Base-by-base conservation (phyloP, 1,140 invertebrate genomes). In the Drosophila asahinai region DNA sequence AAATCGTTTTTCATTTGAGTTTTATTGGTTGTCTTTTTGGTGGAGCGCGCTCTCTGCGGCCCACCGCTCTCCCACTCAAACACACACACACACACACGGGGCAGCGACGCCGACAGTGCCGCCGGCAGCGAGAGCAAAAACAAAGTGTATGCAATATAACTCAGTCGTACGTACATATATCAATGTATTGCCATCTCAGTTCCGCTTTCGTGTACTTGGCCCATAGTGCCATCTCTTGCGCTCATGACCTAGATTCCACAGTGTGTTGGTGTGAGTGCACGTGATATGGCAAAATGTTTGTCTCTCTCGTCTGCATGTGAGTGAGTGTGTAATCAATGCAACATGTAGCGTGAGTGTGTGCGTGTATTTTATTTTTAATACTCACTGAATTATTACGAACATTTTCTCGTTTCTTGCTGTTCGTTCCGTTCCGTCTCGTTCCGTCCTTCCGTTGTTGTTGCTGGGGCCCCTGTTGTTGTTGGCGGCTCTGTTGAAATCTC, bases 161-260 rank as follows among this genome's bases (percentile, higher is more conserved):
- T 57, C 54, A 57, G 58, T 9, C 57, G 52, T 60, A 60, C 80
- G 60, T 79, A 67, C 80, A 61, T 79, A 65, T 87, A 71, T 86
- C 84, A 70, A 67, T 63, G 77, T 92, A 81, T 83, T 73, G 81
- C 81, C 82, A 80, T 92, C 91, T 92, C 91, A 68, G 91, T 92
- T 92, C 87, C 91, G 84, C 91, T 55, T 92, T 82, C 52, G 77
- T 91, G 82, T 71, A 79, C 77, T 92, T 90, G 82, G 80, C 68
- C 68, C 71, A 83, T 92, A 86, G 84, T 81, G 87, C 91, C 83
- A 90, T 92, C 91, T 92, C 87, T 92, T 92, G 82, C 91, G 91
- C 91, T 92, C 91, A 92, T 92, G 91, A 92, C 91, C 91, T 91
- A 92, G 91, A 92, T 92, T 92, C 86, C 86, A 75, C 7, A 65